A percentile compares a stretch with the other conserved stretches of the same genome.
These are phyloP conservation scores for Ceratina japonica DNA, from an alignment of 1,140 invertebrate genomes.

Conservation along the genomic window DNA sequence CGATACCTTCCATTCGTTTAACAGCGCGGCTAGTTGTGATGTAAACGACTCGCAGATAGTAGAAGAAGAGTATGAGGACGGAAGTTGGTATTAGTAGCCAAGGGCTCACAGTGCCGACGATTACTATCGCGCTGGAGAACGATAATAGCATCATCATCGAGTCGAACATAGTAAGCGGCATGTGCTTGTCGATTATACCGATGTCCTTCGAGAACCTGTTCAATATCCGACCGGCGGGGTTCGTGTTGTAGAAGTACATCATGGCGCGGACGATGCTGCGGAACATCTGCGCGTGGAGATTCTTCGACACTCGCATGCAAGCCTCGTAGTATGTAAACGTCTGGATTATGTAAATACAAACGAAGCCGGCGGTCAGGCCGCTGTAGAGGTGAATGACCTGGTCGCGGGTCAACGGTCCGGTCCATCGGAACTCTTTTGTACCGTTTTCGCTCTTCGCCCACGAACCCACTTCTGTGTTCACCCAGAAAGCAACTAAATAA, in stretches of 20 bases:
- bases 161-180: slow-evolving; percentile 89
- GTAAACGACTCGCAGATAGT: slow-evolving; percentile 88
- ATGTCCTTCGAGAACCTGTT: slow-evolving; percentile 93
- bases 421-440: slow-evolving; percentile 47
- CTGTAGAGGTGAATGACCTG: slow-evolving; percentile 74
- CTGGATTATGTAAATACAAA: slow-evolving; percentile 81
- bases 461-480: slow-evolving; percentile 66
- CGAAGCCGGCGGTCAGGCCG: slow-evolving; percentile 82
- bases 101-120: slow-evolving; percentile 87
- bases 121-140: slow-evolving; percentile 86
- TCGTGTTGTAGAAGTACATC: slow-evolving; percentile 91
- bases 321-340: slow-evolving; percentile 84
- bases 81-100: slow-evolving; percentile 87
- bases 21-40: slow-evolving; percentile 90
- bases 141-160: slow-evolving; percentile 86
- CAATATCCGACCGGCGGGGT: slow-evolving; percentile 87
- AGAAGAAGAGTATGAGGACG: slow-evolving; percentile 86
- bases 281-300: slow-evolving; percentile 90
- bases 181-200: slow-evolving; percentile 90
- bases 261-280: slow-evolving; percentile 85
- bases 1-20: slow-evolving; percentile 93
- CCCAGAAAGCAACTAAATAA: slow-evolving; percentile 85
- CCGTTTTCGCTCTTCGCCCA: slow-evolving; percentile 24
- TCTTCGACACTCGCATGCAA: slow-evolving; percentile 86
- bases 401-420: slow-evolving; percentile 47